Base-by-base conservation (phyloP, 2,888 invertebrate species). In the Epicampocera succincta region DNA sequence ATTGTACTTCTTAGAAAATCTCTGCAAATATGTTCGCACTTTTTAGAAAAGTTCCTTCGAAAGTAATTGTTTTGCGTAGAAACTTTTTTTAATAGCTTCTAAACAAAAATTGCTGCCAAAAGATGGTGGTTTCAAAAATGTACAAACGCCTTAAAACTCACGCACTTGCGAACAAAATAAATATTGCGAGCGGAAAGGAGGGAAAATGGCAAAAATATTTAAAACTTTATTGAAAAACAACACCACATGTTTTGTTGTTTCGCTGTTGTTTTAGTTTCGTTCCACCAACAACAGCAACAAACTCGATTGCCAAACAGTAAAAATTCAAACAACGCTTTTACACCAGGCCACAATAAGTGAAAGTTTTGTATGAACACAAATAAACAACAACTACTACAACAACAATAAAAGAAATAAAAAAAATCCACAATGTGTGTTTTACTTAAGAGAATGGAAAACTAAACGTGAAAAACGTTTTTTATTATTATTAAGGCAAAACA, bases 161-260 rank as follows among this genome's bases (percentile, higher is more conserved):
- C 33, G 9, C 46, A 38, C 19, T 33, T 58, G 44, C 48, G 46
- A 69, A 56, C 46, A 38, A 58, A 46, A 56, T 50, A 38, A 56
- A 56, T 19, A 38, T 13, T 5, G 13, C 15, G 13, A 19, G n/a
- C 4, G 38, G 19, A 58, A 52, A 29, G 15, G n/a, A 17, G 8
- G 13, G 19, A 40, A 58, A 48, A 33, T 44, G 50, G 40, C 13
- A 65, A 58, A 71, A 50, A 66, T n/a, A n/a, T 48, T 46, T 40
- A 80, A 80, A 80, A 71, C 72, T 75, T 80, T 76, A 66, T 80
- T 66, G 17, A 44, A 75, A 52, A 33, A 68, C 44, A 75, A 72
- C 75, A 61, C 60, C 80, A 80, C 75, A 75, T 74, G 68, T 74
- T 68, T 76, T 76, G 61, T 61, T 68, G 68, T 17, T 38, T 61